phyloP scores from a whole-genome alignment of 1,140 invertebrate genomes.

The Coelopa frigida region DNA sequence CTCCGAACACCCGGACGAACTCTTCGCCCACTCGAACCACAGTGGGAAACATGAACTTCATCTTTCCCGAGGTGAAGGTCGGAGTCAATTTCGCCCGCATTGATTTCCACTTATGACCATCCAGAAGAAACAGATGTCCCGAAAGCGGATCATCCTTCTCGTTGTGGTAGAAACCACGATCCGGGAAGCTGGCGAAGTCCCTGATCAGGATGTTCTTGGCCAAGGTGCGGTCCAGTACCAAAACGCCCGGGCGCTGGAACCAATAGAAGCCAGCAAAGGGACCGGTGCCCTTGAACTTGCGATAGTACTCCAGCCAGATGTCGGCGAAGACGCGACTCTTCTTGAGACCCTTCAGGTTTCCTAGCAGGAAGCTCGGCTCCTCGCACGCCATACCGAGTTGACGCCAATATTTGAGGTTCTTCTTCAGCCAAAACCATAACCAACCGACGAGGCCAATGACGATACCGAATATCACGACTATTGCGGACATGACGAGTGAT shows the following conservation, averaged over 20 bases:
- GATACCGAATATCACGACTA: too few species aligned
- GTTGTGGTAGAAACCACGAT: constrained; percentile 47
- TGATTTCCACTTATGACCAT: constrained; percentile 49
- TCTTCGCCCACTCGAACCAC: constrained; percentile 34
- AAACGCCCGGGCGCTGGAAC: constrained; percentile 15
- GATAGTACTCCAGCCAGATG: constrained; percentile 18
- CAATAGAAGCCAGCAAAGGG: constrained; percentile 30
- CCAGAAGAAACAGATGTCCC: constrained; percentile 46
- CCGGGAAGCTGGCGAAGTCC: constrained; percentile 33
- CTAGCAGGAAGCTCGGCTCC: constrained; percentile 1
- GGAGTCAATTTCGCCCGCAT: constrained; percentile 50
- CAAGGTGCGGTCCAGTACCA: constrained; percentile 27
- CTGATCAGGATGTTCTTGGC: constrained; percentile 35
- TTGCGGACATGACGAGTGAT: too few species aligned
- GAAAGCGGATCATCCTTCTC: constrained; percentile 49
- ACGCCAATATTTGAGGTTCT: constrained; percentile 12
- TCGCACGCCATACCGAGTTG: constrained; percentile 6
- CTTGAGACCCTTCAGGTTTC: constrained; percentile 6
- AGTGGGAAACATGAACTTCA: constrained; percentile 50
- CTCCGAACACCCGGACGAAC: constrained; percentile 25
- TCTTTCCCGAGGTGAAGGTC: constrained; percentile 53
- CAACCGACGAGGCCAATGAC: too few species aligned
- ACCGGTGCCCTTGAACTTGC: constrained; percentile 30
- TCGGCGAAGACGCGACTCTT: constrained; percentile 1
- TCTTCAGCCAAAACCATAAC: constrained; percentile 40